Conservation (phyloP, 2,797 vertebrate species). For the Artibeus jamaicensis region DNA sequence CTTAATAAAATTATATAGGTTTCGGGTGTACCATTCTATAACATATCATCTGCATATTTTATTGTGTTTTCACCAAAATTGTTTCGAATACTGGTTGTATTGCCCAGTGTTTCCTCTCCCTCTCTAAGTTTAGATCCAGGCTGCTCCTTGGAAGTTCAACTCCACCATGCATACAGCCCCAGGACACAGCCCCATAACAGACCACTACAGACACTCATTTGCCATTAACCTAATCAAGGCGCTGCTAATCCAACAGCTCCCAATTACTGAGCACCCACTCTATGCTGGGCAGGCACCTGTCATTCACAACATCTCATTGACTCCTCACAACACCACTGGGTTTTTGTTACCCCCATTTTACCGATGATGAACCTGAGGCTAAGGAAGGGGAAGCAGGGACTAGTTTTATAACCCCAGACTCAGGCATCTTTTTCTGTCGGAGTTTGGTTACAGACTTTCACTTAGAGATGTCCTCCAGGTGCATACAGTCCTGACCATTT, state of each 20-base stretch:
- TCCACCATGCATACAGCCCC: not conserved
- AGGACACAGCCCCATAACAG: not conserved
- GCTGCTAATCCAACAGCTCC: not conserved
- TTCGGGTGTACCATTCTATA: not conserved
- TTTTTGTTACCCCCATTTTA: not conserved
- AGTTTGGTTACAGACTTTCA: not conserved
- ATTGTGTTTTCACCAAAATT: not conserved
- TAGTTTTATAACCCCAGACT: not conserved
- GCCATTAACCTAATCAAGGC: not conserved
- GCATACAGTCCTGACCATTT: not conserved
- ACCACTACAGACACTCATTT: not conserved
- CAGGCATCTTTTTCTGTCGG: not conserved
- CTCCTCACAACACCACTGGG: not conserved
- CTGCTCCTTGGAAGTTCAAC: not conserved
- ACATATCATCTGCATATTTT: not conserved
- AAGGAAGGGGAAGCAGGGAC: not conserved
- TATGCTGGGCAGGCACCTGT: not conserved
- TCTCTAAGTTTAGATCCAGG: constrained; percentile 30
- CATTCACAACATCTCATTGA: not conserved
- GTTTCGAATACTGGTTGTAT: constrained; percentile 28
- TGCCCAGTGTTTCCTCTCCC: constrained; percentile 26
- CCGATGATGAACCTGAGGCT: not conserved
- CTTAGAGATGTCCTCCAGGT: not conserved
- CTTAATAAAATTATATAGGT: not conserved
- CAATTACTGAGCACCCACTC: not conserved